Evolutionary conservation across 2,888 invertebrate species (phyloP), one percentile per base, ranked within the genome.

Genomic region (Elaeidobius kamerunicus): DNA sequence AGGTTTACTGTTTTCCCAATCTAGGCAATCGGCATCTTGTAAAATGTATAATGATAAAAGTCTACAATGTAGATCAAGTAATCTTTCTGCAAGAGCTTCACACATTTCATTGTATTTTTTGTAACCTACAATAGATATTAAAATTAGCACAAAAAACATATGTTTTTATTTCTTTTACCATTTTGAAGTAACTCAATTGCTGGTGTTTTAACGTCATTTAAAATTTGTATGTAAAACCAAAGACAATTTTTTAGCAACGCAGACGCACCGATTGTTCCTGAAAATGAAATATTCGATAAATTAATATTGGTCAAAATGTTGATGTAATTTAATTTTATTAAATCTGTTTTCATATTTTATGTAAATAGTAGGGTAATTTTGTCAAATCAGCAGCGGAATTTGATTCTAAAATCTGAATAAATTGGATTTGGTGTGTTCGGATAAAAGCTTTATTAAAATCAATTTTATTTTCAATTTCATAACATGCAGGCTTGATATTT

Each of bases 31-130:
- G 0, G 86, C 84, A 71, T 91, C 91, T 69, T 91, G 91, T 7
- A 91, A 75, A 43, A 91, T 85, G 61, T 90, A 91, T 15, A 91
- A 73, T 0, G 89, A 82, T 11, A 91, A 71, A 11, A 91, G 78
- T 15, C 91, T 79, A 62, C 84, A 86, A 67, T 91, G 91, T 2
- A 91, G 75, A 70, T 91, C 91, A 6, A 91, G 71, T 1, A 91
- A 78, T 48, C 91, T 76, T 69, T 91, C 91, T 0, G 87, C 91
- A 9, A 91, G 76, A 0, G 91, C 90, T 69, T 91, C 91, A 0
- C 87, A 82, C 86, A 91, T 88, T 63, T 88, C 88, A 2, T 85
- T 81, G 67, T 85, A 90, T 56, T 85, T 82, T 69, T 88, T 89
- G 66, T 86, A 84, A 45, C 82, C 83, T 54, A 32, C 27, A 39